Conservation (phyloP, 2,888 invertebrate genomes). For the Emmelina monodactyla region DNA sequence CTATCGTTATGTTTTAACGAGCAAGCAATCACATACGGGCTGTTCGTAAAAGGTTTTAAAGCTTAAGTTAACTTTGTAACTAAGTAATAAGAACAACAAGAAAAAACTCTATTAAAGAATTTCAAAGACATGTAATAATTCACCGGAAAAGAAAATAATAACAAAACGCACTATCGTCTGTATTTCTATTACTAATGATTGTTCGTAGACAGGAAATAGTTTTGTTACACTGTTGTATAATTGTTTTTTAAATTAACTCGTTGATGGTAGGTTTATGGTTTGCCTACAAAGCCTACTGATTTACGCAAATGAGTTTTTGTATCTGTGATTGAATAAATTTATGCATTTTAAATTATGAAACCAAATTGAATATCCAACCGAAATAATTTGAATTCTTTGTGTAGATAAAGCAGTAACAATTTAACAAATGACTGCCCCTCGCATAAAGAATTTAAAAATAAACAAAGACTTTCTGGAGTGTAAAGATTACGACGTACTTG, state of each 20-base stretch:
- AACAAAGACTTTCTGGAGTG: background rate
- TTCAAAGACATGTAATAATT: too few species aligned
- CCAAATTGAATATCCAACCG: too few species aligned
- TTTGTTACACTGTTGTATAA: constrained; percentile 20
- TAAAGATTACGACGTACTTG: background rate
- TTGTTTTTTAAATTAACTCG: constrained; percentile 44
- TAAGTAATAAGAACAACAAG: too few species aligned
- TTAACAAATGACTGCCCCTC: too few species aligned
- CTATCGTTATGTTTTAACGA: constrained; percentile 60
- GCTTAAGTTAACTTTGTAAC: constrained; percentile 6
- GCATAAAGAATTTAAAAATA: too few species aligned
- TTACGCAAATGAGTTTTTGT: constrained; percentile 4
- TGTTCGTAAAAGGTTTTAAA: constrained; percentile 28
- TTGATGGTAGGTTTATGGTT: constrained; percentile 26
- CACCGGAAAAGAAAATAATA: too few species aligned
- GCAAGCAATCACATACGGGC: constrained; percentile 56
- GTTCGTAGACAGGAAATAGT: background rate
- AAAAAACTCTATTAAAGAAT: too few species aligned
- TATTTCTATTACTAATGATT: too few species aligned
- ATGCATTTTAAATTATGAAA: background rate
- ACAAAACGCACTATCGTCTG: too few species aligned
- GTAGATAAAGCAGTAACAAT: too few species aligned
- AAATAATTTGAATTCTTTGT: too few species aligned
- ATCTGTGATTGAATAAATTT: constrained; percentile 6
- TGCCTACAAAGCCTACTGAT: constrained; percentile 6